Percentiles rank a stretch among this genome's conserved stretches.
phyloP scores from a whole-genome alignment of 2,113 vertebrate species.

The Sialia sialis region DNA sequence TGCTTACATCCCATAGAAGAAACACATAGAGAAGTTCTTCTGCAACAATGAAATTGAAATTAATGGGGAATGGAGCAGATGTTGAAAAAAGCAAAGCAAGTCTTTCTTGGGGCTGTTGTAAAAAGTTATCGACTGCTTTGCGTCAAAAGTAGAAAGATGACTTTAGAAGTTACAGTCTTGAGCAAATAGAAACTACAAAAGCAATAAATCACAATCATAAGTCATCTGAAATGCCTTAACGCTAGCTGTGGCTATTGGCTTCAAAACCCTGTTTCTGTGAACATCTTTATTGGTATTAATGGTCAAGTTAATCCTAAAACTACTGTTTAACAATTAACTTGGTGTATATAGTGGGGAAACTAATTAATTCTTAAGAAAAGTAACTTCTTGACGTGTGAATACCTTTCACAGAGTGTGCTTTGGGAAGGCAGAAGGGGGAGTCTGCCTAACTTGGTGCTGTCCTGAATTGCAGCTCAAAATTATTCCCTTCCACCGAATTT shows the following conservation, averaged over 20 bases:
- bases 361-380: conserved; percentile 58
- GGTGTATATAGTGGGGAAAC: not conserved
- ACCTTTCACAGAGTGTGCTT: conserved; percentile 3
- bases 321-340: conserved; percentile 74
- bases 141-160: conserved; percentile 60
- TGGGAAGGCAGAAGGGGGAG: not conserved
- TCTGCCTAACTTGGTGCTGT: not conserved
- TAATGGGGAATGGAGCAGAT: conserved; percentile 50
- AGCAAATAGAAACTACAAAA: conserved; percentile 64
- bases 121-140: conserved; percentile 58
- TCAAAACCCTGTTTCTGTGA: conserved; percentile 47
- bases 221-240: conserved; percentile 70
- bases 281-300: conserved; percentile 60
- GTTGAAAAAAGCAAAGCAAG: conserved; percentile 23
- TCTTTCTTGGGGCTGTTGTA: conserved; percentile 26
- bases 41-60: conserved; percentile 50
- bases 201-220: conserved; percentile 84
- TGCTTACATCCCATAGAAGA: not conserved
- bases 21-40: not conserved
- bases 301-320: conserved; percentile 70
- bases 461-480: conserved; percentile 5
- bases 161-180: conserved; percentile 65
- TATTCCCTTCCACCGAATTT: not conserved
- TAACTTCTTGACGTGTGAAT: conserved; percentile 52
- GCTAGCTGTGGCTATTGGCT: conserved; percentile 48